Evolutionary conservation across 1,140 invertebrate species (phyloP).

Genomic region (Drosophila kurseongensis): DNA sequence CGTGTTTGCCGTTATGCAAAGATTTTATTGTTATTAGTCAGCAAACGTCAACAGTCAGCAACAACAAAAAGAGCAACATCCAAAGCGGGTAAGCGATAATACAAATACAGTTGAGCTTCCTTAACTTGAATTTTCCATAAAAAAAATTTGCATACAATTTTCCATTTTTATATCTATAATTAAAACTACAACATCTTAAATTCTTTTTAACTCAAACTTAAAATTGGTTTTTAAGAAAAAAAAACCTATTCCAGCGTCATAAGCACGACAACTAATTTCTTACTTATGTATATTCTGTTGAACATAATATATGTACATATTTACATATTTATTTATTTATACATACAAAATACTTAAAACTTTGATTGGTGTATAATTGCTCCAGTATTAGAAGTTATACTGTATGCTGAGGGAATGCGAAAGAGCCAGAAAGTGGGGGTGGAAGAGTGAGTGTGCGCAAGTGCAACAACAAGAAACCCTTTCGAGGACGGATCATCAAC

Average conservation of each 20-base stretch:
- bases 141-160: not conserved
- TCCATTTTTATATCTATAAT: too few relatives aligned
- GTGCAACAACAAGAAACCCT: constrained; percentile 27
- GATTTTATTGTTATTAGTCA: constrained; percentile 76
- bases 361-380: not conserved
- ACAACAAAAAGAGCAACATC: constrained; percentile 20
- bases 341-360: not conserved
- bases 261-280: too few relatives aligned
- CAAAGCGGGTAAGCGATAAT: constrained; percentile 50
- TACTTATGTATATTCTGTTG: too few relatives aligned
- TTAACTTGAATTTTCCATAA: not conserved
- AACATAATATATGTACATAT: not conserved
- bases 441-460: constrained; percentile 10
- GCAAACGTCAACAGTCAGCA: constrained; percentile 48
- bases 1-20: constrained; percentile 70
- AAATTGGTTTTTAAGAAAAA: too few relatives aligned
- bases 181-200: too few relatives aligned
- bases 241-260: too few relatives aligned
- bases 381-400: not conserved
- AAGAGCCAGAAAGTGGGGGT: constrained; percentile 3
- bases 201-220: too few relatives aligned
- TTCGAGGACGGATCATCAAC: constrained; percentile 23
- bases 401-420: constrained; percentile 9
- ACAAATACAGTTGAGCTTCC: not conserved
- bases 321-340: not conserved